phyloP scores from a whole-genome alignment of 2,888 invertebrate genomes.

The Chalcis sispes region DNA sequence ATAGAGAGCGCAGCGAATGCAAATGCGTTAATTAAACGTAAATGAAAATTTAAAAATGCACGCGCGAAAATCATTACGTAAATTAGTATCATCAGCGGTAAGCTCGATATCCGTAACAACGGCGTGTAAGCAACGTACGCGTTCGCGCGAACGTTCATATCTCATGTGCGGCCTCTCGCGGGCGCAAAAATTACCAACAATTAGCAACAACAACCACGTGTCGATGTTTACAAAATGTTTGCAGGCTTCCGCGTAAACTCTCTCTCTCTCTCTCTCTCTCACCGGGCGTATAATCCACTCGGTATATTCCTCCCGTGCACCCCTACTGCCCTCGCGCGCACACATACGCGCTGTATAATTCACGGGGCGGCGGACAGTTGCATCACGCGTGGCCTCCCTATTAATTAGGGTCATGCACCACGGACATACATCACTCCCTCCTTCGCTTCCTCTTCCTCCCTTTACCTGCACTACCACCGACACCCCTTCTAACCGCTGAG shows the following conservation, averaged over 20 bases:
- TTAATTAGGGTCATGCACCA: constrained; percentile 75
- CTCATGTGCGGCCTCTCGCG: not conserved
- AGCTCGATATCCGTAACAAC: not conserved
- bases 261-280: not conserved
- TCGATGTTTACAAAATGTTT: constrained; percentile 61
- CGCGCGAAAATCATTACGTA: not conserved
- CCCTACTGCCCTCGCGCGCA: not conserved
- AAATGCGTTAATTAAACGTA: not conserved
- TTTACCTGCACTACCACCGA: constrained; percentile 22
- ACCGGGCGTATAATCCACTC: constrained; percentile 45
- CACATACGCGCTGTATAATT: constrained; percentile 66
- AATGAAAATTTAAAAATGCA: not conserved
- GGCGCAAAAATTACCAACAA: constrained; percentile 10
- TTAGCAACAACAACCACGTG: constrained; percentile 58
- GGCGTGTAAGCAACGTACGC: not conserved
- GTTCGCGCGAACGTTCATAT: not conserved
- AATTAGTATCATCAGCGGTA: not conserved
- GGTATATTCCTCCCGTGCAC: not conserved
- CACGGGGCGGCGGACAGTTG: constrained; percentile 71
- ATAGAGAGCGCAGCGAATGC: not conserved
- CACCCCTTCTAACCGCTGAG: too few relatives aligned
- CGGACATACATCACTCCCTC: constrained; percentile 71
- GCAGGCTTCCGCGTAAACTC: not conserved
- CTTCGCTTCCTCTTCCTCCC: constrained; percentile 60
- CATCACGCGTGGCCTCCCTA: constrained; percentile 73